Evolutionary conservation across 2,113 vertebrate species (phyloP), one percentile per base, ranked within the genome.

Genomic region (Formicarius rufipectus): DNA sequence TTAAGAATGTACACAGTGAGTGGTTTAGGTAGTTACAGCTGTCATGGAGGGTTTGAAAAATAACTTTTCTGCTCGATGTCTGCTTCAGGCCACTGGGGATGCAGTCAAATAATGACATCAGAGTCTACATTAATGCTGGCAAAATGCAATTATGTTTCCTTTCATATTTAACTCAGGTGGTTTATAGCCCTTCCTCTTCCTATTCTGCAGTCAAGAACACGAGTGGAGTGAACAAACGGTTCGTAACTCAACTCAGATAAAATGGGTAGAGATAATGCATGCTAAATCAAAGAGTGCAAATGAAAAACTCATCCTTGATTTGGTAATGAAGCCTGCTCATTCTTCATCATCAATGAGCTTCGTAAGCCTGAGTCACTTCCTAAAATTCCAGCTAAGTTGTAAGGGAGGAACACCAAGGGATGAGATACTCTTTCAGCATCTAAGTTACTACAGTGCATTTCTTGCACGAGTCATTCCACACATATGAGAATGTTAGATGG

Each of bases 41-140:
- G 95, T 92, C 96, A 88, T 1, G 10, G 17, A 55, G 20, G 44
- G 35, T 55, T 88, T 94, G 92, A 94, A 85, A 95, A 95, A 71
- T 47, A 68, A 93, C 78, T 93, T 84, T 75, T 87, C 63, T 90
- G 55, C 56, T 94, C 47, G 45, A 55, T 93, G 47, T 71, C 90
- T 68, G 89, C 68, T 90, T 94, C 44, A 91, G 84, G 84, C 81
- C 90, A 91, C 84, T 87, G 85, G 95, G 93, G 96, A 95, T 75
- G 76, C 73, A 90, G 90, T 88, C 88, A 95, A 80, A 71, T 86
- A 77, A 83, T 84, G 90, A 94, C 90, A 95, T 90, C 86, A 95
- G 64, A 93, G 37, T 78, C 76, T 84, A 80, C 64, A 92, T 75
- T 77, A 93, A 63, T 0, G 4, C 69, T 72, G 49, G 83, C 85